Evolutionary conservation across 2,888 invertebrate genomes (phyloP), one percentile per base, ranked within the genome.

Genomic region (Acanthosepion pharaonis): DNA sequence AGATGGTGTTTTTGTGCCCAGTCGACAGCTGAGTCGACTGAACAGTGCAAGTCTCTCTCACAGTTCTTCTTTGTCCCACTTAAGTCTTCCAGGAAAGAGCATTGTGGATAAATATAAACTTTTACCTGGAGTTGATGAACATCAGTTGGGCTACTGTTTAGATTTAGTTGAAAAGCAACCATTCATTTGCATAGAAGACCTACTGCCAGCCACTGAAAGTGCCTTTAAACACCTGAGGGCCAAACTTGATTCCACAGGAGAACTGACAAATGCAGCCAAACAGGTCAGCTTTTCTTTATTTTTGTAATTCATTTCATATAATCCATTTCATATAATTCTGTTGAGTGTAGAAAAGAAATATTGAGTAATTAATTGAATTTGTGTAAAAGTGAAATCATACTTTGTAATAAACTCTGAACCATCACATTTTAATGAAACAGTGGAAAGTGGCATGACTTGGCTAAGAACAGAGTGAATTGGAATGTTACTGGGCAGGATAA

Each of bases 101-200:
- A 51, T 93, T 51, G n/a, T 53, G 2, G 49, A 53, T 49, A 93
- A 93, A 93, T 93, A 93, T n/a, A 93, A 93, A 93, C 95, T 96
- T 51, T 94, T 96, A 51, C 95, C 95, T 28, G 97, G 97, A 28
- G 96, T 96, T 94, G 96, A 95, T 93, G 95, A 96, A n/a, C 96
- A 95, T 55, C 97, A 97, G 94, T 95, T 97, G 59, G 95, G 96
- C 20, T 96, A 96, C 51, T 96, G 96, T 94, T 95, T 96, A 25
- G 95, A 96, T 94, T 94, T 97, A 94, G 96, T 95, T 9, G 95
- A 95, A n/a, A 95, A 95, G 55, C 94, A 96, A 51, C 96, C 96
- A 92, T 95, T 96, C 55, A 94, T 97, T 42, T 95, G 96, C n/a
- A 95, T 96, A 15, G 95, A 96, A 33, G 96, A 97, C 91, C 95